These are phyloP conservation scores for Anguilla anguilla DNA, from an alignment of 2,797 vertebrate genomes.

Conservation along the genomic window DNA sequence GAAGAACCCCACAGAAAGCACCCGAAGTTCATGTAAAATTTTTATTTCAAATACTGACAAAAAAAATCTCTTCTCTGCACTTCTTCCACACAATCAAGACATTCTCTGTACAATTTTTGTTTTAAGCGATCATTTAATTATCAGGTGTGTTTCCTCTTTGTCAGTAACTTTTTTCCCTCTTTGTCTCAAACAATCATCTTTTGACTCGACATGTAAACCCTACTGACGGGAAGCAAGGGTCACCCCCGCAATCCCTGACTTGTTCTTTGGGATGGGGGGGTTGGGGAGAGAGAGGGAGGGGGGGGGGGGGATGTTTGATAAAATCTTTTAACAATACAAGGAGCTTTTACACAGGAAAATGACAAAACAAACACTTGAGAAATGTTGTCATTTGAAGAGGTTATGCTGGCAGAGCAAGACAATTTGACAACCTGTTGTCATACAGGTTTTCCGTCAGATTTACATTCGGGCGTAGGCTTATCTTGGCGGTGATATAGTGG, in stretches of 20 bases:
- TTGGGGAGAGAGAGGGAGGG: too few species aligned
- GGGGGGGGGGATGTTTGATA: background rate
- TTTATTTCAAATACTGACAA: conserved; percentile 84
- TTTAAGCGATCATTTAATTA: background rate
- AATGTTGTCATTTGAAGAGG: background rate
- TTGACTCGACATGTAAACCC: conserved; percentile 33
- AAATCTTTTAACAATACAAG: background rate
- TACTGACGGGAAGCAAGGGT: background rate
- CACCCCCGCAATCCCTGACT: conserved; percentile 13
- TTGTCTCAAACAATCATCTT: conserved; percentile 24
- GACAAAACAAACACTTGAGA: background rate
- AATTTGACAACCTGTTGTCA: background rate
- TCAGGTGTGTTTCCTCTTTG: conserved; percentile 5
- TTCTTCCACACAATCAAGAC: conserved; percentile 65
- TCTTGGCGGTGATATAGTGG: conserved; percentile 15
- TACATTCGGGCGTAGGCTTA: conserved; percentile 19
- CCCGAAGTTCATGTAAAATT: conserved; percentile 73
- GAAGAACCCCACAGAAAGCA: background rate
- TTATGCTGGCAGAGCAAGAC: background rate
- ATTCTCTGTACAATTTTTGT: conserved; percentile 59
- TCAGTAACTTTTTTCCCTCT: background rate
- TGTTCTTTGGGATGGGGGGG: conserved; percentile 23
- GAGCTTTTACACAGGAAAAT: conserved; percentile 18
- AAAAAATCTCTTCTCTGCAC: conserved; percentile 59
- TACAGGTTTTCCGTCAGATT: background rate